Conservation (phyloP, 1,140 invertebrate species). For the Triops longicaudatus region DNA sequence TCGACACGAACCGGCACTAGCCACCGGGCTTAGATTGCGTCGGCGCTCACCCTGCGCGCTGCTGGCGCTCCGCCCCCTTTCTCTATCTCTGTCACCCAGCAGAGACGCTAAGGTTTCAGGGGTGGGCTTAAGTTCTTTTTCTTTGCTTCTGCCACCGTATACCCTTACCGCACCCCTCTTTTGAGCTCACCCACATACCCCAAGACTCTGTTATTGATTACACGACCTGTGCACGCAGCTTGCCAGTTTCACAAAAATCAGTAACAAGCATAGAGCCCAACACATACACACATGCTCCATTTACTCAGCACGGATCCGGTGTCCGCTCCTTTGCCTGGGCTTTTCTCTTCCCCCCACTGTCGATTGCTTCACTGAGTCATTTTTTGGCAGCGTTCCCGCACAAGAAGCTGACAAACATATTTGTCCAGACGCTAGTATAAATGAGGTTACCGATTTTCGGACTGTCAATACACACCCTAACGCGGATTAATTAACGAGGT, state of each 20-base stretch:
- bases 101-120: neutral
- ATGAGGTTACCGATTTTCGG: too few species aligned
- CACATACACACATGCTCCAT: conserved; percentile 7
- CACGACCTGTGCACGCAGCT: neutral
- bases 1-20: neutral
- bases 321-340: too few species aligned
- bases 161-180: too few species aligned
- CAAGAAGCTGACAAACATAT: too few species aligned
- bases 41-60: neutral
- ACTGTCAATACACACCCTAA: too few species aligned
- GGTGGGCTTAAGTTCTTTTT: neutral
- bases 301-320: neutral
- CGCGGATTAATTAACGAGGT: too few species aligned
- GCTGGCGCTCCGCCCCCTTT: neutral
- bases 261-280: neutral
- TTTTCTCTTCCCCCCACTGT: too few species aligned
- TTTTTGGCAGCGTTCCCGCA: too few species aligned
- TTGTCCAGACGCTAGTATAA: too few species aligned
- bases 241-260: conserved; percentile 9
- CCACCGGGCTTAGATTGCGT: neutral
- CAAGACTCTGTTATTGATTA: neutral
- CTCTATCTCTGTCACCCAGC: neutral
- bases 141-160: neutral
- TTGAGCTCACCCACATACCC: neutral
- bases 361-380: too few species aligned